These are phyloP conservation scores for Ceriagrion tenellum DNA, from an alignment of 2,888 invertebrate genomes.

Conservation along the genomic window DNA sequence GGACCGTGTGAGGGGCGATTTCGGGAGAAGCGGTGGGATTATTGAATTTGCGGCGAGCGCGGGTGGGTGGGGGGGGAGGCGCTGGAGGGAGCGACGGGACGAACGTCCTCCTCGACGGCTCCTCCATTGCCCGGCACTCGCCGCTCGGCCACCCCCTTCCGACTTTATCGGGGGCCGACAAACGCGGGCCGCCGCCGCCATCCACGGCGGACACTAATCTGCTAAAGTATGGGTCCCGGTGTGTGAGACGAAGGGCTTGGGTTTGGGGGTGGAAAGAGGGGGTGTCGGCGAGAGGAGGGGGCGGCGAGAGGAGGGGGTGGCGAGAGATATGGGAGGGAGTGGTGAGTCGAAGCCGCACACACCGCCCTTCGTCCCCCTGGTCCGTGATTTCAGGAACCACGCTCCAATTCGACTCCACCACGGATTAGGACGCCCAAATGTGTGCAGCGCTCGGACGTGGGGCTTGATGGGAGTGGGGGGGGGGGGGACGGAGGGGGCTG, in stretches of 20 bases:
- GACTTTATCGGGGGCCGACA: constrained; percentile 55
- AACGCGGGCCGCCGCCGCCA: constrained; percentile 62
- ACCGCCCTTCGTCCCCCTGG: neutral
- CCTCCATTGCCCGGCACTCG: neutral
- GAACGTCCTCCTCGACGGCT: constrained; percentile 57
- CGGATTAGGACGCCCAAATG: neutral
- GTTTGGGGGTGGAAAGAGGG: neutral
- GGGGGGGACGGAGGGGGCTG: neutral
- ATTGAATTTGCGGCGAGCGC: neutral
- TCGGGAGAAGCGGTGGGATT: neutral
- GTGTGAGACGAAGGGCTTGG: neutral
- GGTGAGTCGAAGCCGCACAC: neutral
- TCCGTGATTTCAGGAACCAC: constrained; percentile 20
- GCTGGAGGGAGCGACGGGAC: constrained; percentile 29
- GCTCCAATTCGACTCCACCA: constrained; percentile 6
- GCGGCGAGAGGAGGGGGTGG: neutral
- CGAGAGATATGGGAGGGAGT: neutral
- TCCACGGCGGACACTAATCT: constrained; percentile 58
- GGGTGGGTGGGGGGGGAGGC: neutral
- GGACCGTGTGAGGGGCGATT: no score
- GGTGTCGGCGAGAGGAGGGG: neutral
- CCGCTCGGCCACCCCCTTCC: neutral
- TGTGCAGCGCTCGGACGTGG: neutral
- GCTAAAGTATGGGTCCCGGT: constrained; percentile 51
- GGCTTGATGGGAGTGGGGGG: neutral